These are phyloP conservation scores for Drosophila takahashii DNA, from an alignment of 1,140 invertebrate genomes.

Conservation along the genomic window DNA sequence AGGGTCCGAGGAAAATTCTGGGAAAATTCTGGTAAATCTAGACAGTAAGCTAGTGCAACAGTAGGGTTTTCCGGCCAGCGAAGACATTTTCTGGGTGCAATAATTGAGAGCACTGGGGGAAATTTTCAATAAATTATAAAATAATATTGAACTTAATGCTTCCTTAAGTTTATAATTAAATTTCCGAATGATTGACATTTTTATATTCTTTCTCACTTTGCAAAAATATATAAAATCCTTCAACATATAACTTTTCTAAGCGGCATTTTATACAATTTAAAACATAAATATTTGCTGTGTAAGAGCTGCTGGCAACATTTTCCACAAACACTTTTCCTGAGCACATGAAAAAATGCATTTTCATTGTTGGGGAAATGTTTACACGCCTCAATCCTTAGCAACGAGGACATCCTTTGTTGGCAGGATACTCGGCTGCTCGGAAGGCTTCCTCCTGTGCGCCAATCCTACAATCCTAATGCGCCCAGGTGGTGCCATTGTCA, in stretches of 20 bases:
- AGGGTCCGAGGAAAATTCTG: conserved; percentile 4
- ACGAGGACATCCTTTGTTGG: conserved; percentile 63
- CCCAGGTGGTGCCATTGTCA: conserved; percentile 42
- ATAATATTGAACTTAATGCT: no score
- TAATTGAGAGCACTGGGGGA: background rate
- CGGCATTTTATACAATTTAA: background rate
- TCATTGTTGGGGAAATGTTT: conserved; percentile 58
- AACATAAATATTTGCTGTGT: background rate
- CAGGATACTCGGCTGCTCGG: conserved; percentile 16
- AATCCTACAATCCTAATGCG: conserved; percentile 1
- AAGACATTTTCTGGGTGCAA: background rate
- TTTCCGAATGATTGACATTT: no score
- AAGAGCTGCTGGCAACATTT: conserved; percentile 14
- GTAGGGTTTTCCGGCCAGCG: background rate
- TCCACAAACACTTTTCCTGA: background rate
- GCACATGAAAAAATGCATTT: conserved; percentile 41
- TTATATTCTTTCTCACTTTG: no score
- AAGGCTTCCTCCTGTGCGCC: conserved; percentile 5
- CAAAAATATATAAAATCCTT: no score
- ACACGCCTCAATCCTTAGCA: conserved; percentile 52
- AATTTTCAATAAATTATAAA: no score
- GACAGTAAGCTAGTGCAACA: conserved; percentile 15
- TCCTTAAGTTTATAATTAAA: no score
- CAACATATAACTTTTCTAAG: no score
- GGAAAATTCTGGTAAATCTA: background rate